These are phyloP conservation scores for Drosophila novamexicana DNA, from an alignment of 1,140 invertebrate species.

Conservation along the genomic window DNA sequence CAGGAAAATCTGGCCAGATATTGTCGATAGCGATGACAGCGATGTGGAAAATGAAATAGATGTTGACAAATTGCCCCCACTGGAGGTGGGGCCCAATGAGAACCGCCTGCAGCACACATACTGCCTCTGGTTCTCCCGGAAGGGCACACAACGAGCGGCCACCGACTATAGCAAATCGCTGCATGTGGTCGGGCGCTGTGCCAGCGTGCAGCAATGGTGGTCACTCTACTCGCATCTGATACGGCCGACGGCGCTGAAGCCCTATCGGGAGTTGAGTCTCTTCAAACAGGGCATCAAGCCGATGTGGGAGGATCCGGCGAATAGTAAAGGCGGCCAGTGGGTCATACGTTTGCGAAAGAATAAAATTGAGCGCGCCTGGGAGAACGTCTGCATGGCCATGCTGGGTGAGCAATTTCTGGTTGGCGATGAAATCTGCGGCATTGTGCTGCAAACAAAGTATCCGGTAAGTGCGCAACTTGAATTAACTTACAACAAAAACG, in stretches of 20 bases:
- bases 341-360: slow-evolving; percentile 97
- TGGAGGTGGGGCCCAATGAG: slow-evolving; percentile 88
- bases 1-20: slow-evolving; percentile 79
- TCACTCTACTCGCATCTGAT: slow-evolving; percentile 95
- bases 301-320: slow-evolving; percentile 99
- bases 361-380: slow-evolving; percentile 98
- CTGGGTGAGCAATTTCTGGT: slow-evolving; percentile 99
- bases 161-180: slow-evolving; percentile 83
- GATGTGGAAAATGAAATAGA: slow-evolving; percentile 83
- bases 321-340: slow-evolving; percentile 98
- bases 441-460: slow-evolving; percentile 97
- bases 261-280: slow-evolving; percentile 97
- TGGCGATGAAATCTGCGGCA: slow-evolving; percentile 99
- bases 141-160: slow-evolving; percentile 77
- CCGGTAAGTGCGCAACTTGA: slow-evolving; percentile 87
- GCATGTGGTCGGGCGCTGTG: slow-evolving; percentile 91
- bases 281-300: slow-evolving; percentile 99
- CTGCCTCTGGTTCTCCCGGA: slow-evolving; percentile 90
- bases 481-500: background rate
- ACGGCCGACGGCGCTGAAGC: slow-evolving; percentile 93
- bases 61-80: slow-evolving; percentile 84
- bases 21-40: slow-evolving; percentile 83
- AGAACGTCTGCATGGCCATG: slow-evolving; percentile 99
- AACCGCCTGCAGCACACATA: slow-evolving; percentile 93
- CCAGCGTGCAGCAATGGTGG: slow-evolving; percentile 98